phyloP scores from a whole-genome alignment of 2,888 invertebrate species.

The Globia sparganii region DNA sequence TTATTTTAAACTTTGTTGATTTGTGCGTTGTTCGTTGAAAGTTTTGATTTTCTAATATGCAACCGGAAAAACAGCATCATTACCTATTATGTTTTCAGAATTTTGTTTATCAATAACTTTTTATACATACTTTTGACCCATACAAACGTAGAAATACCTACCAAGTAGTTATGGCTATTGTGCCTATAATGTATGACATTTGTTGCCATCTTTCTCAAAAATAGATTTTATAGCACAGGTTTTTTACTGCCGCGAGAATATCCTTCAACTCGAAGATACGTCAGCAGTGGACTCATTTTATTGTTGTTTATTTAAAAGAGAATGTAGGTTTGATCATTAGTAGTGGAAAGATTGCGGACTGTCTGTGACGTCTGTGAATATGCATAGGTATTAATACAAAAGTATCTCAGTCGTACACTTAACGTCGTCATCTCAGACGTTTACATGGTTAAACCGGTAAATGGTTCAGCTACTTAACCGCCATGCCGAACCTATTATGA shows the following conservation, averaged over 20 bases:
- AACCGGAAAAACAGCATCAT: background rate
- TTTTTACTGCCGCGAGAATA: constrained; percentile 22
- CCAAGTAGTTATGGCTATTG: background rate
- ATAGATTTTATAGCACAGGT: constrained; percentile 2
- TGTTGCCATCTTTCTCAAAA: background rate
- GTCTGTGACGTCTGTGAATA: background rate
- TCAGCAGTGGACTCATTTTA: constrained; percentile 6
- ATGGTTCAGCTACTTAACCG: background rate
- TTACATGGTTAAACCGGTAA: background rate
- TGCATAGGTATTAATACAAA: background rate
- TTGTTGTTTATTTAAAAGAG: constrained; percentile 1
- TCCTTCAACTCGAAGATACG: constrained; percentile 26
- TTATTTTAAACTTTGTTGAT: too few relatives aligned
- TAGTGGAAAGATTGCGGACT: background rate
- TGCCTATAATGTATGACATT: background rate
- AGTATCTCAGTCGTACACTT: background rate
- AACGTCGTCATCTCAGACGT: background rate
- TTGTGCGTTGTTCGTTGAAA: too few relatives aligned
- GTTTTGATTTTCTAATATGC: too few relatives aligned
- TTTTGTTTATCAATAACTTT: background rate
- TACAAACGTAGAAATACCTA: constrained; percentile 9
- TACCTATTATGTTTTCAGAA: background rate
- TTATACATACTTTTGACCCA: background rate
- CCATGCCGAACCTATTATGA: background rate
- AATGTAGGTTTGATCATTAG: constrained; percentile 5